Evolutionary conservation across 2,113 vertebrate species (phyloP).

Genomic region (Loxodonta africana): DNA sequence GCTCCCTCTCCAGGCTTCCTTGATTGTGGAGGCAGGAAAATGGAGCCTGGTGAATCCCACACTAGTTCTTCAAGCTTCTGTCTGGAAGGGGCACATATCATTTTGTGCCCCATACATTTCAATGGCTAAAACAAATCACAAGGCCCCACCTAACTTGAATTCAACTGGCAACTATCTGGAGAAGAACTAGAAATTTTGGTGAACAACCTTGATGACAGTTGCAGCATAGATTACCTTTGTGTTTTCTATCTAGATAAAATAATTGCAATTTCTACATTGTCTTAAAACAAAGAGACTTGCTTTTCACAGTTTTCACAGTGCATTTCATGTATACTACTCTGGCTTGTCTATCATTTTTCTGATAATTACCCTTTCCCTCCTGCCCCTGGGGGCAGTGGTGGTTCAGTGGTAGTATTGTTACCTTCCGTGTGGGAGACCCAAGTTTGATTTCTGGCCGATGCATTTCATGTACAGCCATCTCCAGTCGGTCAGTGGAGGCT

Average conservation of each 20-base stretch:
- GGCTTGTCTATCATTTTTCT: not conserved
- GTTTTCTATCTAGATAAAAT: not conserved
- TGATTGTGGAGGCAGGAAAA: not conserved
- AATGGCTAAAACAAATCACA: not conserved
- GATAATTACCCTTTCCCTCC: not conserved
- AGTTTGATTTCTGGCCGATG: too few relatives aligned
- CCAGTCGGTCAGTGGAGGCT: too few relatives aligned
- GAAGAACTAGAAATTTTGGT: not conserved
- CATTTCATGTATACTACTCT: not conserved
- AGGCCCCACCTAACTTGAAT: not conserved
- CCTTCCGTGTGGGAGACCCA: too few relatives aligned
- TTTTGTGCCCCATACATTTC: not conserved
- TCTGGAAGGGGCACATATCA: not conserved
- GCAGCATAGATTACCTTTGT: not conserved
- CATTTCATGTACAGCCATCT: too few relatives aligned
- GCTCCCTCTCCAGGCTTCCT: not conserved
- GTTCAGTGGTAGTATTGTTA: too few relatives aligned
- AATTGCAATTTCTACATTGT: not conserved
- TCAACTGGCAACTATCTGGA: not conserved
- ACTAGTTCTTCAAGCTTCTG: not conserved
- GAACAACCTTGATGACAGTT: not conserved
- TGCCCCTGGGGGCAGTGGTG: not conserved
- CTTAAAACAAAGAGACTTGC: not conserved
- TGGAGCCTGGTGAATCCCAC: not conserved
- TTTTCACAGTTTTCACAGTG: not conserved